A percentile compares a stretch with the other conserved stretches of the same genome.
phyloP scores from a whole-genome alignment of 1,140 invertebrate genomes.

The Hestina assimilis region DNA sequence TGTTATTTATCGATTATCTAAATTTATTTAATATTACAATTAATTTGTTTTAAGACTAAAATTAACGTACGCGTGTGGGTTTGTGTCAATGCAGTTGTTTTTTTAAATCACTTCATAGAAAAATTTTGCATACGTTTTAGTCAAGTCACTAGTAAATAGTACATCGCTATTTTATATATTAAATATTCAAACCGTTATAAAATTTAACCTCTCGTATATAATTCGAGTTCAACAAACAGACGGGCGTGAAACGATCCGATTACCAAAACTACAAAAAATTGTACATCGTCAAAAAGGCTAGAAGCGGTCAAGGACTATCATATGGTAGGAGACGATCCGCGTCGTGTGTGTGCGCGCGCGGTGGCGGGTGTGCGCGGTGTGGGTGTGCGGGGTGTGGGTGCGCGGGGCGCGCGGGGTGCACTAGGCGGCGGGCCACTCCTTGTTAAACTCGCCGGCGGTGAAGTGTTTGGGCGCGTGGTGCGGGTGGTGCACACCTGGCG shows the following conservation, averaged over 20 bases:
- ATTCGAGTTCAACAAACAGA: conserved; percentile 7
- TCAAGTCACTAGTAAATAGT: conserved; percentile 13
- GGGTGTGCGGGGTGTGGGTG: conserved; percentile 6
- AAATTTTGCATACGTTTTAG: conserved; percentile 32
- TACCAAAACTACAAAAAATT: neutral
- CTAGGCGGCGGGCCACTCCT: conserved; percentile 77
- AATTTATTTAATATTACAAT: conserved; percentile 31
- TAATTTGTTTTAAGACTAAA: conserved; percentile 48
- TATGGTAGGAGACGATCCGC: neutral
- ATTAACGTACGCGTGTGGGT: conserved; percentile 71
- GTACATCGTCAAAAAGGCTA: conserved; percentile 25
- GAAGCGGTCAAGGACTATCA: conserved; percentile 9
- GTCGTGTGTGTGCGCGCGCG: neutral
- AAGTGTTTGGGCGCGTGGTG: conserved; percentile 78
- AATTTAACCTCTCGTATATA: conserved; percentile 20
- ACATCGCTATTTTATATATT: conserved; percentile 24
- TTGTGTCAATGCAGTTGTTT: conserved; percentile 69
- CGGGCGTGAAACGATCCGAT: conserved; percentile 3
- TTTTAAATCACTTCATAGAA: conserved; percentile 35
- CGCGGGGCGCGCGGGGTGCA: conserved; percentile 24
- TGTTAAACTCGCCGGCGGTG: conserved; percentile 73
- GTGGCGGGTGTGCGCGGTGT: conserved; percentile 12
- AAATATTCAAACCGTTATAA: conserved; percentile 41
- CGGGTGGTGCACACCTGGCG: conserved; percentile 73
- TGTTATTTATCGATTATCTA: conserved; percentile 20